phyloP scores from a whole-genome alignment of 2,797 vertebrate genomes.

The Anableps anableps region DNA sequence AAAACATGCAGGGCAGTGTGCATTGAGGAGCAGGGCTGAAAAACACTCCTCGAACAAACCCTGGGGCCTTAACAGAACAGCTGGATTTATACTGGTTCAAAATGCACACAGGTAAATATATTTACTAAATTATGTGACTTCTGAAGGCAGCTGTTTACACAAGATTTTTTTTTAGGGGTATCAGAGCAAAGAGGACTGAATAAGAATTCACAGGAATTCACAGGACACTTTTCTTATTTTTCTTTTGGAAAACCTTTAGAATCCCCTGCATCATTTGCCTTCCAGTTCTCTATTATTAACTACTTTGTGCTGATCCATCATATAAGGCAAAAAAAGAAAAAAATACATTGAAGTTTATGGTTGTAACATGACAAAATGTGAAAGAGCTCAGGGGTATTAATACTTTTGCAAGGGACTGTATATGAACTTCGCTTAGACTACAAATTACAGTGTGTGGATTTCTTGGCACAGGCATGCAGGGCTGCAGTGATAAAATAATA shows the following conservation, averaged over 20 bases:
- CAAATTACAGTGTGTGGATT: constrained; percentile 60
- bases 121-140: not conserved
- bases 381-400: constrained; percentile 3
- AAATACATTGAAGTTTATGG: not conserved
- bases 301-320: not conserved
- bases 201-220: not conserved
- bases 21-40: too few species aligned
- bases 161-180: not conserved
- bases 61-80: not conserved
- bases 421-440: constrained; percentile 66
- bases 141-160: not conserved
- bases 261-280: too few species aligned
- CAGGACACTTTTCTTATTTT: not conserved
- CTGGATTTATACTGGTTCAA: not conserved
- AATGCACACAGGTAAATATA: not conserved
- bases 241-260: not conserved
- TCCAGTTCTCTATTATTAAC: not conserved
- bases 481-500: constrained; percentile 78
- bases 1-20: too few species aligned
- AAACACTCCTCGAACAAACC: too few species aligned
- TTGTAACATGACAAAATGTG: constrained; percentile 4
- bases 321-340: not conserved
- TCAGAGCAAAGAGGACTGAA: not conserved
- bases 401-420: constrained; percentile 16
- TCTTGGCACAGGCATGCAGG: constrained; percentile 63